A percentile compares a stretch with the other conserved stretches of the same genome.
Evolutionary conservation across 2,888 invertebrate species (phyloP).

Genomic region (Lamellibrachia satsuma): DNA sequence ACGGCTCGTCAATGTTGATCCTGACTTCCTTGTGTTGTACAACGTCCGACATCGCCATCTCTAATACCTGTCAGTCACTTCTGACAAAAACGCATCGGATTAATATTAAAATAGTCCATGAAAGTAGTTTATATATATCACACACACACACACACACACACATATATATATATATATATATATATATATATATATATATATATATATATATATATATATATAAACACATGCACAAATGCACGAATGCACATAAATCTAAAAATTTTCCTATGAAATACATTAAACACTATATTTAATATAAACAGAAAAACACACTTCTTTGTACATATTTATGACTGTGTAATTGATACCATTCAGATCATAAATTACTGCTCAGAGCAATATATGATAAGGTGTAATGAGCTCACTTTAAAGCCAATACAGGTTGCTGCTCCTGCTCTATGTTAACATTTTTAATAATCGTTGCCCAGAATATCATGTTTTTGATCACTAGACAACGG

Average conservation of each 20-base stretch:
- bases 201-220: slow-evolving; percentile 14
- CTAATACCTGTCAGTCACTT: not conserved
- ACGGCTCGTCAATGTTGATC: slow-evolving; percentile 79
- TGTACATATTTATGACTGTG: no score
- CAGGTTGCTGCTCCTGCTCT: no score
- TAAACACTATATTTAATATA: not conserved
- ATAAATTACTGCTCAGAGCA: no score
- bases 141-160: not conserved
- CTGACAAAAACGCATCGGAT: not conserved
- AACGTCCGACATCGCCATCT: slow-evolving; percentile 8
- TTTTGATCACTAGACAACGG: no score
- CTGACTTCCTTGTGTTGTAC: slow-evolving; percentile 13
- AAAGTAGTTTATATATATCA: not conserved
- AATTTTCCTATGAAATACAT: not conserved
- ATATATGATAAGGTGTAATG: no score
- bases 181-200: not conserved
- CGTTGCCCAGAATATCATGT: no score
- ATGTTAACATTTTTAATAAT: no score
- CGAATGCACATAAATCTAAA: not conserved
- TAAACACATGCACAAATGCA: not conserved
- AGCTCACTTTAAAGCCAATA: no score
- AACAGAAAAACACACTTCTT: no score
- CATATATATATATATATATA: not conserved
- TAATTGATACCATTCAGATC: no score
- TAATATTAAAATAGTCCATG: not conserved